A percentile compares a stretch with the other conserved stretches of the same genome.
Evolutionary conservation across 2,888 invertebrate genomes (phyloP).

Genomic region (Drosophila putrida): DNA sequence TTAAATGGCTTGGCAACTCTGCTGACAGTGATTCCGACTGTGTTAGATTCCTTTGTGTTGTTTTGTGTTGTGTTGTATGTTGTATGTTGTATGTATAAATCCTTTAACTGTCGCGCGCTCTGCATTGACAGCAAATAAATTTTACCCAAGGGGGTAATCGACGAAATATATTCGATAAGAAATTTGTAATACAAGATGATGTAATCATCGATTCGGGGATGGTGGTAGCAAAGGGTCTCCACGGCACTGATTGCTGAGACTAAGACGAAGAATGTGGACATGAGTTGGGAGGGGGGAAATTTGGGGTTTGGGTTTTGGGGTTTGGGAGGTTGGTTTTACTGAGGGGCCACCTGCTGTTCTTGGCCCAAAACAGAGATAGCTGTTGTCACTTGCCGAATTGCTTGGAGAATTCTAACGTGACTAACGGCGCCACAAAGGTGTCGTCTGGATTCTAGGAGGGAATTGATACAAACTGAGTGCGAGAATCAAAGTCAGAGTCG

Average conservation of each 20-base stretch:
- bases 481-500: not conserved
- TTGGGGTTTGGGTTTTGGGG: not conserved
- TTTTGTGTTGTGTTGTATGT: constrained; percentile 19
- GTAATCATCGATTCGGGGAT: constrained; percentile 67
- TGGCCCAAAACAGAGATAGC: constrained; percentile 31
- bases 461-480: not conserved
- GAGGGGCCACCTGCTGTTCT: constrained; percentile 66
- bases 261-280: constrained; percentile 13
- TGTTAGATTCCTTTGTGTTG: constrained; percentile 13
- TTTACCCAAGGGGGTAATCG: constrained; percentile 85
- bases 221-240: constrained; percentile 18
- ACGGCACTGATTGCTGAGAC: constrained; percentile 35
- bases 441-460: constrained; percentile 56
- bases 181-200: constrained; percentile 80
- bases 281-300: not conserved
- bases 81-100: constrained; percentile 65
- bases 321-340: constrained; percentile 1
- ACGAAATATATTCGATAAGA: constrained; percentile 83
- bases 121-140: constrained; percentile 84
- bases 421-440: constrained; percentile 80
- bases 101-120: constrained; percentile 82
- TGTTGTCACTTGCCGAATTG: constrained; percentile 81
- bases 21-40: constrained; percentile 21
- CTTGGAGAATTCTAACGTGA: constrained; percentile 74
- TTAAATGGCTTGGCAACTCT: constrained; percentile 27